phyloP scores from a whole-genome alignment of 2,888 invertebrate species.

The Rhamphomyia laevipes region DNA sequence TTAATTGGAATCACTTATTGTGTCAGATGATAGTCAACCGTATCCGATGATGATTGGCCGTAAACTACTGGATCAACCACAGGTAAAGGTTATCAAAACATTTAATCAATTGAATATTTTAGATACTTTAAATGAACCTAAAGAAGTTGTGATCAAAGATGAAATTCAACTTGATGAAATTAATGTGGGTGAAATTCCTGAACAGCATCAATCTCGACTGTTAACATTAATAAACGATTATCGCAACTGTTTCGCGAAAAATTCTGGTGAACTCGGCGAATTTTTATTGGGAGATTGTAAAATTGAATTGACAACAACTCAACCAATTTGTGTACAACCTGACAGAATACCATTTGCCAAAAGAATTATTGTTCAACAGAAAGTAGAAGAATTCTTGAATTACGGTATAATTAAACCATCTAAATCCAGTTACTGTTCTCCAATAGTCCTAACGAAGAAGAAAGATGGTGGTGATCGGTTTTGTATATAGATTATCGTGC shows the following conservation, averaged over 20 bases:
- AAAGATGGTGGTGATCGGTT: conserved; percentile 6
- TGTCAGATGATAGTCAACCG: conserved; percentile 1
- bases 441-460: conserved; percentile 17
- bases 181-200: not conserved
- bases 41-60: conserved; percentile 3
- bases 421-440: conserved; percentile 21
- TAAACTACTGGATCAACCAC: conserved; percentile 5
- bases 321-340: conserved; percentile 3
- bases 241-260: conserved; percentile 1
- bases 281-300: conserved; percentile 1
- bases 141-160: too few species aligned
- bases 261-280: not conserved
- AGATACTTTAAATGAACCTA: not conserved
- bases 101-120: conserved; percentile 1
- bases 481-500: conserved; percentile 29
- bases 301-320: not conserved
- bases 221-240: not conserved
- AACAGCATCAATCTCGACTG: not conserved
- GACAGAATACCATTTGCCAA: conserved; percentile 5
- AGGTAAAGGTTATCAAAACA: conserved; percentile 1
- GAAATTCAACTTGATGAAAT: not conserved
- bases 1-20: too few species aligned
- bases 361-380: conserved; percentile 1
- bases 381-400: conserved; percentile 17
- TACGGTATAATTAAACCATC: conserved; percentile 20